These are phyloP conservation scores for Drosophila acutilabella DNA, from an alignment of 2,888 invertebrate species.

Conservation along the genomic window DNA sequence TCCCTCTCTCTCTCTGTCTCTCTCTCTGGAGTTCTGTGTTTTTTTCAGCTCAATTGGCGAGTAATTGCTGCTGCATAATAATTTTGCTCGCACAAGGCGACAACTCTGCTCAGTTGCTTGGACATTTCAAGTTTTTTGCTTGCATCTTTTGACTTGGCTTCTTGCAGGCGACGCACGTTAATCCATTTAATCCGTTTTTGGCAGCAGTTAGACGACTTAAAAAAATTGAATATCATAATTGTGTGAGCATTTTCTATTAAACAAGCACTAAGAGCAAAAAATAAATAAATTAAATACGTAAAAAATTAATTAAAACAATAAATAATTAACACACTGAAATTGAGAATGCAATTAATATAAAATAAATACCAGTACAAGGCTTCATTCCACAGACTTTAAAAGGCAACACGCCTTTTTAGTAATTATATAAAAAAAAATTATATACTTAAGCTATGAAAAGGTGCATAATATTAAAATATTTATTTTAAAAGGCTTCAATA, in stretches of 20 bases:
- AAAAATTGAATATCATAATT: conserved; percentile 57
- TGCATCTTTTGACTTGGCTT: conserved; percentile 53
- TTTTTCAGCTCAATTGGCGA: conserved; percentile 76
- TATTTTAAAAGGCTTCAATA: too few relatives aligned
- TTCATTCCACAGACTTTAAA: conserved; percentile 36
- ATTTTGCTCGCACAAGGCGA: conserved; percentile 50
- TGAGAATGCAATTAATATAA: conserved; percentile 15
- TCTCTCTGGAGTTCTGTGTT: conserved; percentile 9
- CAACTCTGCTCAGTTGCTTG: conserved; percentile 46
- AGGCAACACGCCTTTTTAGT: conserved; percentile 23
- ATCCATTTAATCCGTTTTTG: conserved; percentile 76
- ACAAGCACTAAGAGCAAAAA: conserved; percentile 20
- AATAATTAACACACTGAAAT: conserved; percentile 41
- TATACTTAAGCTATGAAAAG: too few relatives aligned
- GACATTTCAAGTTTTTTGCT: conserved; percentile 69
- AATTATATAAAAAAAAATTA: background rate
- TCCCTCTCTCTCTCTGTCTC: conserved; percentile 13
- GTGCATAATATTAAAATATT: too few relatives aligned
- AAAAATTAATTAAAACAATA: conserved; percentile 55
- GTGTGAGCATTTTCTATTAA: conserved; percentile 24
- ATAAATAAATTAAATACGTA: conserved; percentile 6
- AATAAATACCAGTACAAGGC: conserved; percentile 69
- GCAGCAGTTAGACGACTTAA: conserved; percentile 51
- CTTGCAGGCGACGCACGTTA: conserved; percentile 58
- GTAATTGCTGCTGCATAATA: conserved; percentile 83